Evolutionary conservation across 2,888 invertebrate species (phyloP), one percentile per base, ranked within the genome.

Genomic region (Leptopilina syphax): DNA sequence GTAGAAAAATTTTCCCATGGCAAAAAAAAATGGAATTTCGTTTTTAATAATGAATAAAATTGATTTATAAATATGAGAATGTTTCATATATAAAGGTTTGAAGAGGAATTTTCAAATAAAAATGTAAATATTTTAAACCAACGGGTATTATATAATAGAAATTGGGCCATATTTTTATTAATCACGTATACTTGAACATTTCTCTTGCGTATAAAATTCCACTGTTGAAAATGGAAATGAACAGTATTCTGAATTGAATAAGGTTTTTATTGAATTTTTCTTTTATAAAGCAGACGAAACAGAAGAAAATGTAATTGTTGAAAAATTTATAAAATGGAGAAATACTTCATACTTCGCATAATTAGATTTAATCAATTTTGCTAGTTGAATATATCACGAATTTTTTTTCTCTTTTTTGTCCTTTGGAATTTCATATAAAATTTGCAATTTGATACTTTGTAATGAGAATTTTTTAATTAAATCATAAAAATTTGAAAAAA

Each of bases 221-320:
- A 7, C 24, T 18, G 18, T 63, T 63, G 5, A 24, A 18, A 24
- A 24, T 24, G 18, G 9, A 63, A 63, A 63, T 63, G 18, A 24
- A 63, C 63, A 24, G 24, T 63, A 24, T 63, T 24, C 7, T 63
- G n/a, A 18, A 63, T 24, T 18, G 63, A 24, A 63, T 63, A 63
- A 18, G 63, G 7, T 63, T 18, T 63, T 63, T 63, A 63, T 63
- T 63, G 18, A 24, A 63, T 63, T 24, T 24, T 63, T 63, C 63
- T 50, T 63, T 24, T 3, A 63, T 24, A 63, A 63, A 63, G 5
- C 63, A 63, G 63, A 63, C 18, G 24, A 63, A 8, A 63, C 24
- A 63, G 63, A 63, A 18, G 24, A 9, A 63, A 63, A 63, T 63
- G n/a, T n/a, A 63, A 63, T 63, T 63, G 24, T 63, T 63, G 9